These are phyloP conservation scores for Centruroides vittatus DNA, from an alignment of 1,140 invertebrate genomes.

Conservation along the genomic window DNA sequence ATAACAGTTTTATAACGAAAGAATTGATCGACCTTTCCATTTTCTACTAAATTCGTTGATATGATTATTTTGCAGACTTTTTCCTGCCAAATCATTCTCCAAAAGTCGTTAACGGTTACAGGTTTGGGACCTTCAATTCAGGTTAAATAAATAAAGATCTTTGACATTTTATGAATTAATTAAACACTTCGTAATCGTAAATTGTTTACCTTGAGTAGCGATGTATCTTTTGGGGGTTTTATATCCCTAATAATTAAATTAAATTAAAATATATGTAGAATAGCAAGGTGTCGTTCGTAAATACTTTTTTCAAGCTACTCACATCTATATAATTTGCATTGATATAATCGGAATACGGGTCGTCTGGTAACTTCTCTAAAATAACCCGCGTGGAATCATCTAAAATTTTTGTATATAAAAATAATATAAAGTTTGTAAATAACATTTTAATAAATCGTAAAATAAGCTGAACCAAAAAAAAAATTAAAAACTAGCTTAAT, in stretches of 20 bases:
- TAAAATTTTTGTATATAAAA: background rate
- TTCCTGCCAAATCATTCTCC: slow-evolving; percentile 63
- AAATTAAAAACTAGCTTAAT: too few species aligned
- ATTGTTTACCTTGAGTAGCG: slow-evolving; percentile 49
- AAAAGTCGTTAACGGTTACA: slow-evolving; percentile 56
- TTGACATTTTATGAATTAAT: background rate
- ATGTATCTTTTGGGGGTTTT: slow-evolving; percentile 51
- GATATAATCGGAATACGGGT: slow-evolving; percentile 33
- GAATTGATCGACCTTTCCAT: slow-evolving; percentile 41
- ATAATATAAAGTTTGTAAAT: background rate
- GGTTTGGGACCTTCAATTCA: slow-evolving; percentile 38
- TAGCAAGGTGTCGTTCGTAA: background rate
- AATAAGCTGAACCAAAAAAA: background rate
- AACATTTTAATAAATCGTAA: background rate
- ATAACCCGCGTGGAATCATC: slow-evolving; percentile 33
- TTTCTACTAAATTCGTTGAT: slow-evolving; percentile 59
- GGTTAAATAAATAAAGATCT: background rate
- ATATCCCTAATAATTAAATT: slow-evolving; percentile 29
- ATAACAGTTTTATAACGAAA: too few species aligned
- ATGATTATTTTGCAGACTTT: slow-evolving; percentile 57
- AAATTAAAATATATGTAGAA: too few species aligned
- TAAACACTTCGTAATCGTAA: background rate
- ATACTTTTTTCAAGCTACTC: background rate
- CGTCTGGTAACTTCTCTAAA: slow-evolving; percentile 14
- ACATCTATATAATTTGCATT: slow-evolving; percentile 40